These are phyloP conservation scores for Nomada ferruginata DNA, from an alignment of 2,888 invertebrate species.

Conservation along the genomic window DNA sequence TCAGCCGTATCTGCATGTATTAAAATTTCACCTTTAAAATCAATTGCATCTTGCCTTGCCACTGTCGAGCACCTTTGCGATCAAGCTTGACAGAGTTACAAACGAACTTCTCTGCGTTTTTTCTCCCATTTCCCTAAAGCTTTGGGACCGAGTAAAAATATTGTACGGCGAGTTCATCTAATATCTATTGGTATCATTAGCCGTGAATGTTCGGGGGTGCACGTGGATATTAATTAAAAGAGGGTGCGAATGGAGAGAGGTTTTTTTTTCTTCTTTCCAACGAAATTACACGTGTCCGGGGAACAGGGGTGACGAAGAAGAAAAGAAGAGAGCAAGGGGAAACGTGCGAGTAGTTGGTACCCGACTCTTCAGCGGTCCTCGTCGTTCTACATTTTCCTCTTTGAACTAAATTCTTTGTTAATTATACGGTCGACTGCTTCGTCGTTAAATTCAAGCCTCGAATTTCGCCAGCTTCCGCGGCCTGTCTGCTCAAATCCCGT, in stretches of 20 bases:
- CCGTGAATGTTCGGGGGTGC: conserved; percentile 26
- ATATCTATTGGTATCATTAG: conserved; percentile 25
- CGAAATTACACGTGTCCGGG: conserved; percentile 37
- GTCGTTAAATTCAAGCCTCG: conserved; percentile 71
- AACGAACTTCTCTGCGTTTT: too few relatives aligned
- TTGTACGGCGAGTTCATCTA: background rate
- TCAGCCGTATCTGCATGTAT: too few relatives aligned
- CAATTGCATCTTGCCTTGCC: too few relatives aligned
- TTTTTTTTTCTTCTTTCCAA: background rate
- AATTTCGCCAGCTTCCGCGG: conserved; percentile 52
- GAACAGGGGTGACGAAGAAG: conserved; percentile 33
- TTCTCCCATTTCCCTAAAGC: background rate
- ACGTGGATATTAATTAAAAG: conserved; percentile 41
- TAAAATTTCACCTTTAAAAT: too few relatives aligned
- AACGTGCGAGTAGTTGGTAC: conserved; percentile 53
- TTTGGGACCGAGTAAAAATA: background rate
- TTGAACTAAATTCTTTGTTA: conserved; percentile 73
- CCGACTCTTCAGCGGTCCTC: conserved; percentile 51
- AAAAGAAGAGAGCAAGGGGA: conserved; percentile 39
- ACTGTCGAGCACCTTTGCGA: background rate
- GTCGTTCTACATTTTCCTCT: conserved; percentile 59
- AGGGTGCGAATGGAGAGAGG: conserved; percentile 19
- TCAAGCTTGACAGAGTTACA: background rate
- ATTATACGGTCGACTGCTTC: conserved; percentile 75
- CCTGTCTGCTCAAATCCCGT: conserved; percentile 42